Evolutionary conservation across 1,140 invertebrate species (phyloP).

Genomic region (Lasaia peninsularis): DNA sequence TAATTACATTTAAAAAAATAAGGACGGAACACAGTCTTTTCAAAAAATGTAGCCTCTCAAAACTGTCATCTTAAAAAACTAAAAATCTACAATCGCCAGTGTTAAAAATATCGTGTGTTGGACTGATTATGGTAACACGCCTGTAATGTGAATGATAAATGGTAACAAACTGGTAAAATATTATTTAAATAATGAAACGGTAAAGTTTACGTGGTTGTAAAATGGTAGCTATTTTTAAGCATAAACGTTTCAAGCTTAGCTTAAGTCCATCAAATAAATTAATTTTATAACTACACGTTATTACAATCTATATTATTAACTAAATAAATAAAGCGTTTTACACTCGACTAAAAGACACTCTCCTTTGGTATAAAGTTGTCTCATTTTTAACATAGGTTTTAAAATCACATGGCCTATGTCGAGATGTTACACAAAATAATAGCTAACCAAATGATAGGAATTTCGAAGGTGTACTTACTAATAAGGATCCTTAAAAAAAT

Average conservation of each 20-base stretch:
- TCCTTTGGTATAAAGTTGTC: conserved; percentile 70
- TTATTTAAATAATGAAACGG: conserved; percentile 4
- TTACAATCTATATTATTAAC: conserved; percentile 31
- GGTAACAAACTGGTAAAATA: conserved; percentile 11
- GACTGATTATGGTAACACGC: neutral
- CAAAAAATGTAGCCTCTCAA: conserved; percentile 18
- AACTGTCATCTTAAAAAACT: conserved; percentile 10
- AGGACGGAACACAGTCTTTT: conserved; percentile 22
- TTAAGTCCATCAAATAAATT: conserved; percentile 10
- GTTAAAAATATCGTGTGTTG: too few species aligned
- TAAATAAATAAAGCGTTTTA: conserved; percentile 71
- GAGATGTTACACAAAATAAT: neutral
- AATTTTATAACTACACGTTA: conserved; percentile 13
- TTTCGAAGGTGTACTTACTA: neutral
- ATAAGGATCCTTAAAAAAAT: neutral
- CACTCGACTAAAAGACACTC: conserved; percentile 68
- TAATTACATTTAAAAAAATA: neutral
- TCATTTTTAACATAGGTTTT: conserved; percentile 27
- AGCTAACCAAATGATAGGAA: neutral
- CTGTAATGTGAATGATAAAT: neutral
- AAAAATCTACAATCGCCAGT: neutral
- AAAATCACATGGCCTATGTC: conserved; percentile 5
- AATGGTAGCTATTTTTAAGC: neutral
- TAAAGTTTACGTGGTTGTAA: conserved; percentile 8
- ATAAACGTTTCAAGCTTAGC: neutral